Evolutionary conservation across 2,888 invertebrate genomes (phyloP), one percentile per base, ranked within the genome.

Genomic region (Drosophila limbata): DNA sequence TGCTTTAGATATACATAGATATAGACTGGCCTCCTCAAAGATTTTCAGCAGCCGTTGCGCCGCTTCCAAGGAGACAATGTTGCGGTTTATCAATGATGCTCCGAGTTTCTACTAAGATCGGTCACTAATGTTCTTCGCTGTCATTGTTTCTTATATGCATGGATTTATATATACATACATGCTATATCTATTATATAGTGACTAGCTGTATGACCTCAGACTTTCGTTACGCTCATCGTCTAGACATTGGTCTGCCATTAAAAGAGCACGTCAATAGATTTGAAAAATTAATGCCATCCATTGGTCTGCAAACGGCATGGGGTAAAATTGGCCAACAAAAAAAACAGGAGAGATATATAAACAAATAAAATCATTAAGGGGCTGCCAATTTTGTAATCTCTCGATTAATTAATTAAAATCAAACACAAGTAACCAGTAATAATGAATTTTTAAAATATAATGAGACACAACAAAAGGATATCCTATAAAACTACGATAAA

Each of bases 11-110:
- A 37, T 56, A 53, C 10, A 35, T 56, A 53, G 13, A 35, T 47
- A 59, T n/a, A 42, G 61, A 66, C 65, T 88, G 89, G 88, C 86
- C 86, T 80, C 89, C 86, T 57, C 89, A 68, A 70, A 83, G 87
- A 75, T 78, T 57, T 47, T 55, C 13, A 48, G 17, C n/a, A 21
- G 21, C 48, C 15, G 19, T 21, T 31, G 17, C 15, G 55, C 51
- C 63, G 28, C 28, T 50, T 56, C 69, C 73, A 73, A 66, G 59
- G 59, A 66, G 28, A 56, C 57, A 69, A 67, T 57, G 53, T 71
- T 51, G 11, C 17, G 51, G 61, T 77, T 79, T 67, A 82, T 85
- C 83, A 88, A 73, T 73, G 68, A 71, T 73, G 77, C 17, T 40
- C 21, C 19, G 9, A 10, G 19, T 10, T 35, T 13, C 47, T 17